Evolutionary conservation across 2,797 vertebrate genomes (phyloP).

Genomic region (Hemitrygon akajei): DNA sequence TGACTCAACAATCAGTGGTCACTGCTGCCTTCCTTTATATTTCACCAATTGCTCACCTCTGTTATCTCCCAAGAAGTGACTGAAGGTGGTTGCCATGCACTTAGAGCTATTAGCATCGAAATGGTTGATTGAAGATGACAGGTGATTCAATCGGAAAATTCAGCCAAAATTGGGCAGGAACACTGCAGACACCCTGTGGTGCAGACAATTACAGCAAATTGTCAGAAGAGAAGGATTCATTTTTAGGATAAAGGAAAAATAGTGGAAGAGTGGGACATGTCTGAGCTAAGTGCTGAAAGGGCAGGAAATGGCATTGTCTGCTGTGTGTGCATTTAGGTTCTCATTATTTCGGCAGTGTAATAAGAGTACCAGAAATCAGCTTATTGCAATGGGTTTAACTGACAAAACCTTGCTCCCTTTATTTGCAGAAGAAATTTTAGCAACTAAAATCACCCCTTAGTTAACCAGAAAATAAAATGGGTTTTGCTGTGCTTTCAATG

Average conservation of each 20-base stretch:
- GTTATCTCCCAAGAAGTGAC: background rate
- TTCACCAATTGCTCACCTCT: background rate
- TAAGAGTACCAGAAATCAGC: background rate
- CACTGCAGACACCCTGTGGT: background rate
- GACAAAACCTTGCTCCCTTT: background rate
- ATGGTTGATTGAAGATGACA: background rate
- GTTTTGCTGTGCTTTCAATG: background rate
- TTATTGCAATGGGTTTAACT: no score
- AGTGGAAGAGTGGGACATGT: background rate
- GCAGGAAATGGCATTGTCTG: background rate
- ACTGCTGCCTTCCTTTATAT: background rate
- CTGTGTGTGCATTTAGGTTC: background rate
- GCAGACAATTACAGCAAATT: background rate
- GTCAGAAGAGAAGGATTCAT: background rate
- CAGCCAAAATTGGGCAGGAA: background rate
- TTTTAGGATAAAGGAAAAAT: background rate
- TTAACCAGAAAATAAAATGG: background rate
- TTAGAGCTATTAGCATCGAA: background rate
- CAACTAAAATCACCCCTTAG: background rate
- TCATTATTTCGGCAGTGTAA: background rate
- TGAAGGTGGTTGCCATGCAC: background rate
- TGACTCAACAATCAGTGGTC: background rate
- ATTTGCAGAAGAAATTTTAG: background rate
- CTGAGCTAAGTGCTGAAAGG: background rate
- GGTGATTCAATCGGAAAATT: background rate